A percentile compares a stretch with the other conserved stretches of the same genome.
These are phyloP conservation scores for Dromas ardeola DNA, from an alignment of 2,113 vertebrate species.

Conservation along the genomic window DNA sequence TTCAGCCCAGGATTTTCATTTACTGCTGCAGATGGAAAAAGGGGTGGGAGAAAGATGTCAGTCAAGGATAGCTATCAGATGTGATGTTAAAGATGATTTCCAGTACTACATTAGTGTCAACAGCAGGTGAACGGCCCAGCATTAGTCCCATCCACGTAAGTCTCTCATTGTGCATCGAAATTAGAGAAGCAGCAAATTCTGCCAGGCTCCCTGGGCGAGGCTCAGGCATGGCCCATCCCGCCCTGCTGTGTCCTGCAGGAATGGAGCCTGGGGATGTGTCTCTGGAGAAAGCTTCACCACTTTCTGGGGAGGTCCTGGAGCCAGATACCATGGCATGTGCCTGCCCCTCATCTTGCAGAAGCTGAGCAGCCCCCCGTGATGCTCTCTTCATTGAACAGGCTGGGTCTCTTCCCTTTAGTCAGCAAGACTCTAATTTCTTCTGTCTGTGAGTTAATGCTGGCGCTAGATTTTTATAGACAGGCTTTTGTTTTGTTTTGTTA, in stretches of 20 bases:
- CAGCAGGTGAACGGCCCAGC: neutral
- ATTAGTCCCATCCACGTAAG: neutral
- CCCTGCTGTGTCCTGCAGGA: neutral
- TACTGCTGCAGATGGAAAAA: neutral
- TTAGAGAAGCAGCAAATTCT: neutral
- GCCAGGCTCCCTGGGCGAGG: neutral
- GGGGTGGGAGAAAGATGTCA: neutral
- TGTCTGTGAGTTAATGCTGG: neutral
- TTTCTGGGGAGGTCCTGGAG: neutral
- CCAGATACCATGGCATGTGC: fast-evolving
- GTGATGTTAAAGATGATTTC: neutral
- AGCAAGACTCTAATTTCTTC: neutral
- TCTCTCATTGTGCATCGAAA: neutral
- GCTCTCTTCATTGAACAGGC: neutral
- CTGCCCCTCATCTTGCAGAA: neutral
- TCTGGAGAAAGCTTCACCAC: neutral
- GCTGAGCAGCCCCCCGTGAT: fast-evolving
- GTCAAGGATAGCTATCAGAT: neutral
- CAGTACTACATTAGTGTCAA: neutral
- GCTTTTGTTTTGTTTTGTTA: neutral
- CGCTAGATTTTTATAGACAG: neutral
- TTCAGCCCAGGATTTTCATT: neutral
- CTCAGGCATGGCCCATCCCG: neutral
- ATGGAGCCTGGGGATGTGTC: neutral
- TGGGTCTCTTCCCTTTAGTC: neutral